Percentiles rank a stretch among this genome's conserved stretches.
phyloP scores from a whole-genome alignment of 2,888 invertebrate genomes.

The Lasioglossum pauxillum region DNA sequence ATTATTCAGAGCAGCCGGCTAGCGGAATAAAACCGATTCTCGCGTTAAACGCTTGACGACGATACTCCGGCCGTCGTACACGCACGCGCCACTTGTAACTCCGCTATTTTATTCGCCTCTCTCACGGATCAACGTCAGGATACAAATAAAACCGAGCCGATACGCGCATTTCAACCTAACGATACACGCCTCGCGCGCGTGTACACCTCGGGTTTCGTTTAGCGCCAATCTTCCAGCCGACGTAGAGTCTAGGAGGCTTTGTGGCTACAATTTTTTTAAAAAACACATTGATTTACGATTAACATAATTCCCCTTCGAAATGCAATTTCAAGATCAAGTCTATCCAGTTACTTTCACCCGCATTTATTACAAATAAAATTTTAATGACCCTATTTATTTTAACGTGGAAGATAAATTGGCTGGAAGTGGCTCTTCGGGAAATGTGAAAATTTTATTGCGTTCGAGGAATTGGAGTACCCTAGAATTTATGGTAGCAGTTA shows the following conservation, averaged over 20 bases:
- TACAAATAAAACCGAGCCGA: constrained; percentile 20
- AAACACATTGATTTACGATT: not conserved
- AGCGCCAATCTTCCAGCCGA: not conserved
- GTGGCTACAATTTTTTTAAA: not conserved
- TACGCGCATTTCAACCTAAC: not conserved
- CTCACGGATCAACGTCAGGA: constrained; percentile 8
- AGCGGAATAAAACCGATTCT: constrained; percentile 63
- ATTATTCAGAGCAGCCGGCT: constrained; percentile 59
- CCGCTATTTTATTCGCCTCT: constrained; percentile 36
- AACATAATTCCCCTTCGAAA: not conserved
- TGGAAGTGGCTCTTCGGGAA: not conserved
- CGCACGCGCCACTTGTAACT: constrained; percentile 53
- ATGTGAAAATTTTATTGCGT: not conserved
- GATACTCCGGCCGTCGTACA: constrained; percentile 39
- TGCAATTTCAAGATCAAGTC: not conserved
- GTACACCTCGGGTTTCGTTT: not conserved
- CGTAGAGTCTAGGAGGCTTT: not conserved
- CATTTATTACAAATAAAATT: not conserved
- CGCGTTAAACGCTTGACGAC: constrained; percentile 61
- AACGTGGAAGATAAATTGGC: not conserved
- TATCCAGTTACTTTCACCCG: not conserved
- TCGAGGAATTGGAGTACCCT: not conserved
- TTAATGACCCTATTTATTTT: not conserved
- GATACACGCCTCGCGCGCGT: not conserved
- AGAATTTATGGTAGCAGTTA: not conserved